Base-by-base conservation (phyloP, 2,113 vertebrate genomes). In the Cygnus atratus region DNA sequence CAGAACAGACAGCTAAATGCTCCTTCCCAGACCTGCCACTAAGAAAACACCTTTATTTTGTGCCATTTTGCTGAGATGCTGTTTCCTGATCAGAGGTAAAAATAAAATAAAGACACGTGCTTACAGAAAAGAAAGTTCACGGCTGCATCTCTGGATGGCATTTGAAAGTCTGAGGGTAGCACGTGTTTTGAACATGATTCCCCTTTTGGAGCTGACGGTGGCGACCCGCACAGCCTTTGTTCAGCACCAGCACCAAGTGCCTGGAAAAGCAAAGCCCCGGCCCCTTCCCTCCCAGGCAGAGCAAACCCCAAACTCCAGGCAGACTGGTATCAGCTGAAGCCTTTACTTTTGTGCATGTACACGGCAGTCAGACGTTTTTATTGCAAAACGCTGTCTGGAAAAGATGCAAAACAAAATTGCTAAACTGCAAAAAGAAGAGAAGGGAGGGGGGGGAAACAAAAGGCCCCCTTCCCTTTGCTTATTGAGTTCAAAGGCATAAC, bases 401-500 rank as follows among this genome's bases (percentile, higher is more conserved):
- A 98, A 98, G 98, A 98, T 98, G 98, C 98, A 98, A 98, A 98
- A 98, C 97, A 90, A 98, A 98, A 98, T 89, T 97, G 97, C 97
- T 95, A 97, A 97, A 96, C 96, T 97, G 97, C 92, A 90, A 94
- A 94, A 91, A 91, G 62, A 95, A 90, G 66, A 79, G 96, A 93
- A 84, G 24, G 55, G 37, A 9, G 43, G 80, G 73, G 33, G 88
- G 88, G 73, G 46, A 87, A 86, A 96, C 93, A 97, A 98, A 98
- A 97, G 96, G 96, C 92, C 97, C 97, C 97, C 97, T 98, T 98
- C 97, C 97, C 97, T 97, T 98, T 98, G 98, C 98, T 98, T 98
- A 98, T 98, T 97, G 98, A 98, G 98, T 98, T 98, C 98, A 98
- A 98, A 98, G 97, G 98, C 98, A 98, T 97, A 98, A 98, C 98